Conservation (phyloP, 2,113 vertebrate genomes). For the Sebastes fasciatus region DNA sequence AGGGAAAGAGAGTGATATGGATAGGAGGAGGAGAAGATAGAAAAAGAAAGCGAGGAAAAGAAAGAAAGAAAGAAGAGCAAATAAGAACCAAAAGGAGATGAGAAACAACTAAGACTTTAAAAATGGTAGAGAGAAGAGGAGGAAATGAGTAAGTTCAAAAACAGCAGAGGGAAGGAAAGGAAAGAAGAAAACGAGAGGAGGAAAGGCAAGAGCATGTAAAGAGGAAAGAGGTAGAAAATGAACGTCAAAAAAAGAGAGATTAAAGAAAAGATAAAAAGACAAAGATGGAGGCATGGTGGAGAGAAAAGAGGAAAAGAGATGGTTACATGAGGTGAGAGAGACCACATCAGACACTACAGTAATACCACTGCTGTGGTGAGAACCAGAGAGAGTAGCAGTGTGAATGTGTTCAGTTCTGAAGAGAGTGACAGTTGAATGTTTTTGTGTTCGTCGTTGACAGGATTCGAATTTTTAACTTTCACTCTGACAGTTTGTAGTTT, state of each 20-base stretch:
- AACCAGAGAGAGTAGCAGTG: slow-evolving; percentile 4
- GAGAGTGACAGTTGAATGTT: slow-evolving; percentile 68
- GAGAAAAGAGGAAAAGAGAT: slow-evolving; percentile 27
- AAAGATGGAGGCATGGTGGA: neutral
- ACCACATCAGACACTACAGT: slow-evolving; percentile 57
- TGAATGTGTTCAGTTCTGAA: slow-evolving; percentile 38
- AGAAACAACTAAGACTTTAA: neutral
- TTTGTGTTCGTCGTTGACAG: slow-evolving; percentile 24
- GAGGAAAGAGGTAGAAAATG: neutral
- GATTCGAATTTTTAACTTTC: slow-evolving; percentile 70
- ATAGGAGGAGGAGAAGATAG: fast-evolving
- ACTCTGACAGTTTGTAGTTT: slow-evolving; percentile 68
- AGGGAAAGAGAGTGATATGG: neutral
- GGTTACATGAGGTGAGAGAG: slow-evolving; percentile 50
- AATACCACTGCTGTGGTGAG: slow-evolving; percentile 54
- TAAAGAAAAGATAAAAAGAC: neutral
- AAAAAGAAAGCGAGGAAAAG: neutral
- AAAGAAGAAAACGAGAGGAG: neutral
- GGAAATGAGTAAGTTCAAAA: neutral
- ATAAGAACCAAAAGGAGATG: neutral
- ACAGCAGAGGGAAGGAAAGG: neutral
- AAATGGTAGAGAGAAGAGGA: neutral
- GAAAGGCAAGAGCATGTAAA: neutral
- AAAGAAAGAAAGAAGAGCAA: neutral
- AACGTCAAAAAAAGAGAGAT: neutral